Evolutionary conservation across 2,888 invertebrate genomes (phyloP).

Genomic region (Hyposoter dolosus): DNA sequence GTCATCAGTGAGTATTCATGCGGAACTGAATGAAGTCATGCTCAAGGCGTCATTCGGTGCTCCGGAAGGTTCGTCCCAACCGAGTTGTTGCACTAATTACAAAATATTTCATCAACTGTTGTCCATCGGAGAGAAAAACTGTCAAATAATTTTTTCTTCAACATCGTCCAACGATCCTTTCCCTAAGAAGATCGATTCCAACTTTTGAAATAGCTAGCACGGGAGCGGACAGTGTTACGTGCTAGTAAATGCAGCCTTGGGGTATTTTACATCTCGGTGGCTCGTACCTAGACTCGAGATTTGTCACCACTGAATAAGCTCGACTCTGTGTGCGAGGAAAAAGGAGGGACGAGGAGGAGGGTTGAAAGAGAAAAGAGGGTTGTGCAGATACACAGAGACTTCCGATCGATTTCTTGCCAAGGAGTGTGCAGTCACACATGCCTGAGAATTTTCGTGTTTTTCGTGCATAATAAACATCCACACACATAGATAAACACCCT

Average conservation of each 20-base stretch:
- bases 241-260: constrained; percentile 17
- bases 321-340: constrained; percentile 2
- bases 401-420: constrained; percentile 61
- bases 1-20: background rate
- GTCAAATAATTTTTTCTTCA: background rate
- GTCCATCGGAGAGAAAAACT: background rate
- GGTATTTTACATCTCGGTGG: background rate
- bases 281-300: constrained; percentile 32
- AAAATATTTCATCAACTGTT: background rate
- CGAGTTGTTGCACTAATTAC: background rate
- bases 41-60: background rate
- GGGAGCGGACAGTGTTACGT: background rate
- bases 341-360: constrained; percentile 6
- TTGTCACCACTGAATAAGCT: constrained; percentile 42
- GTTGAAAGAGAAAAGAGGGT: constrained; percentile 25
- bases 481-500: background rate
- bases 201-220: background rate
- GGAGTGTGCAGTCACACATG: constrained; percentile 54
- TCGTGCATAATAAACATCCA: background rate
- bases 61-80: too few relatives aligned
- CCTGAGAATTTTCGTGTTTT: constrained; percentile 54
- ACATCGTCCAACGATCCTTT: background rate
- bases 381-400: constrained; percentile 39
- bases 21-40: too few relatives aligned
- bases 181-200: background rate